Base-by-base conservation (phyloP, 2,888 invertebrate genomes). In the Clivina fossor region DNA sequence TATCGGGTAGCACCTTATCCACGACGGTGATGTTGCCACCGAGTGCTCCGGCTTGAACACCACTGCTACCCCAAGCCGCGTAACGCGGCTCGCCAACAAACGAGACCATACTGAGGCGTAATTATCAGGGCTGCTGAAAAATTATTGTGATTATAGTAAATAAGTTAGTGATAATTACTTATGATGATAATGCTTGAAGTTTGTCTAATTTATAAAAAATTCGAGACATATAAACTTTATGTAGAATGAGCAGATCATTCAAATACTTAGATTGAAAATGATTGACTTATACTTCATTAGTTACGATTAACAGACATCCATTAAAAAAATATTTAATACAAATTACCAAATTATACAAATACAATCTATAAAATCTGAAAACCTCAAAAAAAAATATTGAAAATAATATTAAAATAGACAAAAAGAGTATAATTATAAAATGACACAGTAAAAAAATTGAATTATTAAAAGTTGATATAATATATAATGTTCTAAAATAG, bases 1-100 rank as follows among this genome's bases (percentile, higher is more conserved):
- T 85, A 44, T 89, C 88, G 13, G 84, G 81, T 43, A 80, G 77
- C 63, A 88, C 88, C 74, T 85, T 88, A 76, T 92, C 92, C 64
- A 88, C 89, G 62, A 91, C 90, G 59, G 90, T 89, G 68, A 86
- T 80, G 75, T 90, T 91, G 59, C 74, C 73, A 55, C 69, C 71
- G 54, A 68, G 68, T 61, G 74, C 73, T 56, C 73, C 73, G 59
- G 67, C 68, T 61, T 65, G 66, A 56, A 69, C 70, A 33, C 68
- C 62, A 44, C 73, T 68, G 37, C 67, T 66, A 62, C 71, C 69
- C 69, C 76, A 75, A 56, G 76, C 75, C 57, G 74, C 74, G 65
- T 71, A 77, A 67, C 71, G 74, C 60, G 80, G 78, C 64, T 76
- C 78, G 62, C 74, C 73, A 65, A 77, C 69, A 65, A 74, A 69